Evolutionary conservation across 2,888 invertebrate species (phyloP), one percentile per base, ranked within the genome.

Genomic region (Drosophila mimica): DNA sequence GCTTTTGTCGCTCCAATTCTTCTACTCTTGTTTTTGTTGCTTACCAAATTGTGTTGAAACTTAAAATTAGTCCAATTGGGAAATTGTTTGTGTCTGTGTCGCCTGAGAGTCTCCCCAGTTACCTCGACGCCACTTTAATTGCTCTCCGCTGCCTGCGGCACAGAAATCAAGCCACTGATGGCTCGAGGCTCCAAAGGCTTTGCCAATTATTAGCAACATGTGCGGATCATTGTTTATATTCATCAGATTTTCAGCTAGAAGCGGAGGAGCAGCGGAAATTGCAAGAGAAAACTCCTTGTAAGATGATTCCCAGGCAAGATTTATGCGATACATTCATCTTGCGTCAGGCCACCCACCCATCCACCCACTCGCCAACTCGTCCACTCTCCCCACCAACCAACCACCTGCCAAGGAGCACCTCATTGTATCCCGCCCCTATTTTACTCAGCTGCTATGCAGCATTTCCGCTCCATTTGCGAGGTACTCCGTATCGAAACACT

Each of bases 391-490:
- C 65, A 49, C n/a, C 65, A 68, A 43, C n/a, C 51, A 28, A 36
- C 59, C 51, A 58, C 61, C 52, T 65, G 58, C 30, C 43, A 4
- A 31, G 8, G 40, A 20, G 46, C 6, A 28, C 8, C 33, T 30
- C n/a, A 0, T 20, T 20, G 31, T 31, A 46, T 9, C 34, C 51
- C 36, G 25, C 54, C 36, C n/a, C 4, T 31, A 46, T 20, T 15
- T 53, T 38, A 15, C 58, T 51, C 49, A 34, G 40, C 58, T 49
- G 70, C 77, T 66, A 58, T 57, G 69, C 70, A 76, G 78, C 78
- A 83, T 89, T 89, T 89, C 88, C 88, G 90, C 88, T 84, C 84
- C 84, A 89, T 89, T 89, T 89, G 80, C 68, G 70, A 61, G 69
- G 60, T 58, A 68, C 68, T 57, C 40, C 58, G 70, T 74, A 79